Base-by-base conservation (phyloP, 2,113 vertebrate species). In the Psephotus haematonotus region DNA sequence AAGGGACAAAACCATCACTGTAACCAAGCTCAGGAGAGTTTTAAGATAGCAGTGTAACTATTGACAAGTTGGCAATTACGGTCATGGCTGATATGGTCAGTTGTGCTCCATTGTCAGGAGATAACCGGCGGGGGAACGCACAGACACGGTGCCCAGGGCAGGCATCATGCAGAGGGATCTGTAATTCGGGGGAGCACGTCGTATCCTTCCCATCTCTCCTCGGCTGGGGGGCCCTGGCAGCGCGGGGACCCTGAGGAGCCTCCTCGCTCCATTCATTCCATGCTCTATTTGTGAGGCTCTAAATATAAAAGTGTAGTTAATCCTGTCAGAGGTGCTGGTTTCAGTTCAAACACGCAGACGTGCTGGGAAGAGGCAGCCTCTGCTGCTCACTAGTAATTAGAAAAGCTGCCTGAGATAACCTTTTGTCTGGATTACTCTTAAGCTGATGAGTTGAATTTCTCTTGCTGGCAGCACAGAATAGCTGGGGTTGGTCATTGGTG, bases 111-210 rank as follows among this genome's bases (percentile, higher is more conserved):
- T 13, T 15, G 49, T 31, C 60, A 52, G 0, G 3, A 43, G 55
- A 5, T 5, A 7, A 2, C 12, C 44, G 2, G 4, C 0, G 17
- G 1, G 13, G 63, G 22, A 28, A 11, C 52, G 17, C 10, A 0
- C n/a, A n/a, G 70, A 3, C 27, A 0, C 3, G 0, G 12, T 19
- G 47, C 83, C 47, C 27, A 6, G n/a, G 60, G 20, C 43, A 50
- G 59, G 31, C 15, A 2, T 1, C 1, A 0, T 55, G 46, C 65
- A 8, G 50, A 8, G 24, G 76, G 69, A 8, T 13, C 3, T 1
- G 0, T 17, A 6, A 57, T 12, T 17, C 13, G 2, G 13, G 12
- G 16, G 68, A 35, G 43, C 4, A 5, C 13, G 2, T 12, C 6
- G 3, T 28, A 41, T n/a, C 53, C 59, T 31, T 35, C 27, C 14